Evolutionary conservation across 2,113 vertebrate species (phyloP), one percentile per base, ranked within the genome.

Genomic region (Rhadina sibilatrix): DNA sequence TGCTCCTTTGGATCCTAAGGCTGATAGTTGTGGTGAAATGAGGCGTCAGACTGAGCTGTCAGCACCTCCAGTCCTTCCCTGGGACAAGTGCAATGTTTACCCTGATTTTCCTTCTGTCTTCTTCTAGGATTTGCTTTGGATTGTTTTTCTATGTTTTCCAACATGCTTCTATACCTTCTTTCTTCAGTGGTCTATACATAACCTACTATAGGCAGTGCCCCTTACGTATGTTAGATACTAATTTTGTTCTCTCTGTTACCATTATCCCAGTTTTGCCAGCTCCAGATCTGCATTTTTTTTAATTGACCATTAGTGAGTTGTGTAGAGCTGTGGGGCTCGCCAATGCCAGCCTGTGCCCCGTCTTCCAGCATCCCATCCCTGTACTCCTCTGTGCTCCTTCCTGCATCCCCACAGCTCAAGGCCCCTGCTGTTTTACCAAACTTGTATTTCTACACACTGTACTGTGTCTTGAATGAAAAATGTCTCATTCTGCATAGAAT

Each of bases 191-290:
- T 59, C 74, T 78, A 3, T n/a, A 31, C 25, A 82, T 20, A 65
- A 22, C 25, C 42, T 10, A 27, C 24, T 25, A 8, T 15, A 37
- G 15, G 8, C 0, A 0, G 49, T 44, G 33, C 7, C 49, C 35
- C 12, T 66, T 44, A 37, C 2, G 4, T 37, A 35, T 6, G 21
- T 60, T 35, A 77, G 49, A 35, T 44, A 31, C 5, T 52, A 18
- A 10, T 42, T 89, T 90, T 80, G 4, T 71, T 92, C n/a, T 57
- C 35, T 30, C n/a, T 87, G 35, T 50, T 50, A 77, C 40, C 1
- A 2, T n/a, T 69, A 64, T 69, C 9, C 23, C 15, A 49, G n/a
- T 44, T 83, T 84, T 78, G 2, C n/a, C 40, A 66, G n/a, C 23
- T 74, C 52, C 35, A 66, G n/a, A 25, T 31, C 54, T 49, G 31